Base-by-base conservation (phyloP, 2,888 invertebrate genomes). In the Leucoma salicis region DNA sequence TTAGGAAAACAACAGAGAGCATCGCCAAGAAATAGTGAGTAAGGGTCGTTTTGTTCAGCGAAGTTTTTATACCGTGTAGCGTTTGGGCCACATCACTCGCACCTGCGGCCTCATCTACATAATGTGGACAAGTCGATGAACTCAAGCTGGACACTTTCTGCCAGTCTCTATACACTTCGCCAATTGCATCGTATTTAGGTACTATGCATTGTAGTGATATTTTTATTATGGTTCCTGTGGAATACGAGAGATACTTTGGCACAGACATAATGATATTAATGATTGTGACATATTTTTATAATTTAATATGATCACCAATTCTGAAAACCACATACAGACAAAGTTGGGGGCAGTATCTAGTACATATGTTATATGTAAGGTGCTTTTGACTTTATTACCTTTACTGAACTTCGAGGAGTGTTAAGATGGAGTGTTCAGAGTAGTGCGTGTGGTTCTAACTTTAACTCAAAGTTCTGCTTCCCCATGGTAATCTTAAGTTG, bases 41-140 rank as follows among this genome's bases (percentile, higher is more conserved):
- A 68, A 65, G 78, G 79, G 80, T 84, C 78, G 79, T 82, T 82
- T 78, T 73, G 77, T 76, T 74, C 60, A 69, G 50, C 53, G 64
- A 85, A 84, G 79, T 88, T 87, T 86, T 85, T 84, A 82, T 81
- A 79, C 76, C 70, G 78, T 66, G 68, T 62, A 65, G 67, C 67
- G 70, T 63, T 66, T 68, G 77, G 64, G 74, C 66, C 72, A 74
- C 82, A 87, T 87, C 86, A 88, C 84, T 74, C 63, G 69, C 87
- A 89, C 87, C 86, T 88, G 88, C 72, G 78, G 45, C 74, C 77
- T 81, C 75, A 86, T 88, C 82, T 87, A 80, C 87, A 88, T 88
- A 88, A 88, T 88, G 84, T 85, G 81, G 80, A 79, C 82, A 78
- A 82, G 85, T 78, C 82, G 74, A 72, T 79, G 75, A 80, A 82